These are phyloP conservation scores for Steinernema khuongi DNA, from an alignment of 1,140 invertebrate genomes.

Conservation along the genomic window DNA sequence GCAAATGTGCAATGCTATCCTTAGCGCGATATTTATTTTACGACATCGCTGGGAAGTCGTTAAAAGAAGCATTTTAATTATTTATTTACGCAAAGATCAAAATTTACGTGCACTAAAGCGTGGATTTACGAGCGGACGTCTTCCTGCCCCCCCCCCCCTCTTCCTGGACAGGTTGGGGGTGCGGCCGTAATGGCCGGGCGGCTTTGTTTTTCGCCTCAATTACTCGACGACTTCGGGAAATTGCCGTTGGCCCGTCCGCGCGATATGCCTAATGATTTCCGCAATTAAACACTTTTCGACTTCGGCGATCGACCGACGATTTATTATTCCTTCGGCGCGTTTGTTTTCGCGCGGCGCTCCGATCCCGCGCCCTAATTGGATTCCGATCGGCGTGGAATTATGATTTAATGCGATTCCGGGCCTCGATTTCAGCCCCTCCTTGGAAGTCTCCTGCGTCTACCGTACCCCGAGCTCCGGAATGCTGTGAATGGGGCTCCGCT, in stretches of 20 bases:
- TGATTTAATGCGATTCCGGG: conserved; percentile 9
- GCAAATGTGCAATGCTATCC: too few relatives aligned
- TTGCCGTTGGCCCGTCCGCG: not conserved
- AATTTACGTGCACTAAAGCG: too few relatives aligned
- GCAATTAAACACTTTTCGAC: conserved; percentile 15
- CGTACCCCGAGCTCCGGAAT: not conserved
- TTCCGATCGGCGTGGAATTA: not conserved
- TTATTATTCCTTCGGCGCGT: not conserved
- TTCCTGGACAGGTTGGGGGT: too few relatives aligned
- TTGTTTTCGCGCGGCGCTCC: conserved; percentile 16
- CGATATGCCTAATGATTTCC: conserved; percentile 14
- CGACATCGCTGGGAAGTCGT: too few relatives aligned
- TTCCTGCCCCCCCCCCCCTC: not conserved
- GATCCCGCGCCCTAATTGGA: conserved; percentile 4
- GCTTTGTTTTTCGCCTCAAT: conserved; percentile 12
- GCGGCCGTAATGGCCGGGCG: not conserved
- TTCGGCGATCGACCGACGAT: not conserved
- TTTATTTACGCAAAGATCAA: too few relatives aligned
- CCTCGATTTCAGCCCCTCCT: not conserved
- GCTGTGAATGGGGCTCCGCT: not conserved
- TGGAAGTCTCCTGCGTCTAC: not conserved
- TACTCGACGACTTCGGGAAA: conserved; percentile 12
- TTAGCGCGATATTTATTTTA: too few relatives aligned
- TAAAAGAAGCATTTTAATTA: too few relatives aligned
- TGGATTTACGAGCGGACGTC: too few relatives aligned